Percentiles rank a stretch among this genome's conserved stretches.
phyloP scores from a whole-genome alignment of 2,797 vertebrate species.

The Lacerta viridis region DNA sequence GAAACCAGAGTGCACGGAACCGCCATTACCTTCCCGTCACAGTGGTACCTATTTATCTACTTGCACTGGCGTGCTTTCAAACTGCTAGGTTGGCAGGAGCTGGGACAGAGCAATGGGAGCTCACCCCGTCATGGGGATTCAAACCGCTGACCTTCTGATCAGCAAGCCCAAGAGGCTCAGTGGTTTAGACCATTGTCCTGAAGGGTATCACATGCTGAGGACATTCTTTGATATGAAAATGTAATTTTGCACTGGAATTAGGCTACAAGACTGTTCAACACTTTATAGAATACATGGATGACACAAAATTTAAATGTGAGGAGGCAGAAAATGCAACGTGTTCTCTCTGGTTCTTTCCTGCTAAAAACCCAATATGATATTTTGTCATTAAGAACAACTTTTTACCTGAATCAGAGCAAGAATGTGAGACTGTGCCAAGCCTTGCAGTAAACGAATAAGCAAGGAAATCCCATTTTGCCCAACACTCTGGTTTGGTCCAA shows the following conservation, averaged over 20 bases:
- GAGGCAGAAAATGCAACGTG: background rate
- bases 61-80: too few relatives aligned
- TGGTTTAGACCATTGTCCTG: too few relatives aligned
- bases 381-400: accelerated
- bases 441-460: conserved; percentile 76
- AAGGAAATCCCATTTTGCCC: conserved; percentile 70
- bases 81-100: too few relatives aligned
- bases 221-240: background rate
- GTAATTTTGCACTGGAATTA: background rate
- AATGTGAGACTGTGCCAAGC: conserved; percentile 75
- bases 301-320: background rate
- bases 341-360: background rate
- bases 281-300: background rate
- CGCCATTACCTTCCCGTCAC: too few relatives aligned
- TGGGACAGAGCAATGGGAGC: too few relatives aligned
- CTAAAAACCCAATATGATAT: background rate
- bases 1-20: too few relatives aligned
- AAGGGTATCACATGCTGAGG: too few relatives aligned
- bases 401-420: conserved; percentile 79
- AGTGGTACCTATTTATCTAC: too few relatives aligned
- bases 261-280: background rate
- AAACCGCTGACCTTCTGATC: too few relatives aligned
- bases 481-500: conserved; percentile 77
- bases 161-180: too few relatives aligned
- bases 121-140: too few relatives aligned